Evolutionary conservation across 2,113 vertebrate genomes (phyloP).

Genomic region (Micronisus gabar): DNA sequence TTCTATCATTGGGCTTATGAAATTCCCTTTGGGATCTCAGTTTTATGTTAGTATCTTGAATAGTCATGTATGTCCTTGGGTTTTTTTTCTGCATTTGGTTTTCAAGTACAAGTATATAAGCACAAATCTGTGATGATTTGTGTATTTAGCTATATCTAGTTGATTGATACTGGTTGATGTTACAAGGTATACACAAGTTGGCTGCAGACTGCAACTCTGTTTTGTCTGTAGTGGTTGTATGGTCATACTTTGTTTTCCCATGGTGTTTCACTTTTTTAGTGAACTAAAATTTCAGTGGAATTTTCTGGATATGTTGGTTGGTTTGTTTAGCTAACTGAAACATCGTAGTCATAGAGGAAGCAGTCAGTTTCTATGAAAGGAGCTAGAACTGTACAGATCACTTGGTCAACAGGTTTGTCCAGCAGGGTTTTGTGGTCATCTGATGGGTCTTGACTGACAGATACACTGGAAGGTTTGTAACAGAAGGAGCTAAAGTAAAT

Average conservation of each 20-base stretch:
- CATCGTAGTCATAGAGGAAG: not conserved
- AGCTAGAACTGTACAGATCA: not conserved
- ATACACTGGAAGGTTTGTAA: not conserved
- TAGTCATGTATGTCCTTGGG: not conserved
- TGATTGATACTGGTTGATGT: not conserved
- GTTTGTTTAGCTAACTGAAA: not conserved
- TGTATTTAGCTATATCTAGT: not conserved
- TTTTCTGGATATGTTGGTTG: not conserved
- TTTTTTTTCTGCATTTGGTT: not conserved
- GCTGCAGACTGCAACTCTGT: not conserved
- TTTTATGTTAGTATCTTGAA: not conserved
- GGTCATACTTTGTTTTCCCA: not conserved
- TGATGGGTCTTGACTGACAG: not conserved
- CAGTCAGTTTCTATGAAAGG: not conserved
- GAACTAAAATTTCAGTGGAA: not conserved
- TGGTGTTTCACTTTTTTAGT: not conserved
- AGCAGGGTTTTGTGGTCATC: not conserved
- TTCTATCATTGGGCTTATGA: not conserved
- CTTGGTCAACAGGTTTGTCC: not conserved
- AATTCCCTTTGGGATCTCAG: not conserved
- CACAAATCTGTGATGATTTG: not conserved
- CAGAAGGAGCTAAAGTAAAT: not conserved
- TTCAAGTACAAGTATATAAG: not conserved
- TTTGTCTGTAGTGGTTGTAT: not conserved
- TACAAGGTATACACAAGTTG: not conserved